These are phyloP conservation scores for Zosterops japonicus DNA, from an alignment of 2,113 vertebrate genomes.

Conservation along the genomic window DNA sequence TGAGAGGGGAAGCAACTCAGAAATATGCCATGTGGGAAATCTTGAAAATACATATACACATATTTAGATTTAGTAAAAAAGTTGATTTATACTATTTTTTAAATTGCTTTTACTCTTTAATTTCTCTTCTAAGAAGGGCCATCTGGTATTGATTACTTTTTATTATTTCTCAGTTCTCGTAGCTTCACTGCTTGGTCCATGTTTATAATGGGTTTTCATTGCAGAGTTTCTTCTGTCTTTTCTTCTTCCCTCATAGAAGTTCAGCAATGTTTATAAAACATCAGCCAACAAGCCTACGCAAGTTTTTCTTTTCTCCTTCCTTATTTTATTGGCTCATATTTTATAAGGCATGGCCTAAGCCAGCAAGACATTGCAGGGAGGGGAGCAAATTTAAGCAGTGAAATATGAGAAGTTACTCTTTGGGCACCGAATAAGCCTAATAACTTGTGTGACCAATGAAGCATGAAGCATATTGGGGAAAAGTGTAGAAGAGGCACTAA, in stretches of 20 bases:
- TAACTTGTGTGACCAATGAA: slow-evolving; percentile 50
- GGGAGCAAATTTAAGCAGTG: slow-evolving; percentile 21
- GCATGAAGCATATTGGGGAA: background rate
- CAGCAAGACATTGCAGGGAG: background rate
- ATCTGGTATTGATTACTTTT: slow-evolving; percentile 67
- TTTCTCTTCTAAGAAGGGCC: slow-evolving; percentile 58
- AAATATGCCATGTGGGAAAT: slow-evolving; percentile 11
- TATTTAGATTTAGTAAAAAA: slow-evolving; percentile 17
- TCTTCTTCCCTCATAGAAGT: background rate
- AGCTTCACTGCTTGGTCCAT: slow-evolving; percentile 1
- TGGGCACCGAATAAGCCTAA: slow-evolving; percentile 30
- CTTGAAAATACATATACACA: background rate
- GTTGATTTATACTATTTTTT: slow-evolving; percentile 62
- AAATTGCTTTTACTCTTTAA: slow-evolving; percentile 53
- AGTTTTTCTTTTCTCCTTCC: slow-evolving; percentile 43
- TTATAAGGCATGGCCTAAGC: slow-evolving; percentile 46
- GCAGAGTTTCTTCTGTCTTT: slow-evolving; percentile 23
- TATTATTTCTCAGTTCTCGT: slow-evolving; percentile 59
- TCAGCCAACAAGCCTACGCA: slow-evolving; percentile 42
- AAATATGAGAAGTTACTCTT: slow-evolving; percentile 55
- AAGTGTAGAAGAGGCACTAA: slow-evolving; percentile 9
- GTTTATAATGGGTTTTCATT: slow-evolving; percentile 52
- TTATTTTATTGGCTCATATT: slow-evolving; percentile 62
- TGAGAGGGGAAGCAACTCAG: background rate
- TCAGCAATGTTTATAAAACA: slow-evolving; percentile 70